Evolutionary conservation across 1,140 invertebrate genomes (phyloP).

Genomic region (Drosophila sp.): DNA sequence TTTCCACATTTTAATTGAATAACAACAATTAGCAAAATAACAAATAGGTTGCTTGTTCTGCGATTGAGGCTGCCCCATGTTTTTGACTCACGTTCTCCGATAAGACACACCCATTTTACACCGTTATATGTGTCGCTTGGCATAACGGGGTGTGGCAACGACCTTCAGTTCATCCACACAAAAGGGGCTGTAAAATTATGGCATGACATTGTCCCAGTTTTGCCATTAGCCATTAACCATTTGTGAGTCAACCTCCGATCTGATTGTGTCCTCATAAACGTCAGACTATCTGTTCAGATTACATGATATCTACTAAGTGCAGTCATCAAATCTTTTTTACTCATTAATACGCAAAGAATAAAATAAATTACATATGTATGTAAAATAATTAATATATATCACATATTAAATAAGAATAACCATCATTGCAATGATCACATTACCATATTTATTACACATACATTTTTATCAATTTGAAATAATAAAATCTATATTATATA

Average conservation of each 20-base stretch:
- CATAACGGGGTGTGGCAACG: slow-evolving; percentile 21
- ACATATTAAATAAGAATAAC: no score
- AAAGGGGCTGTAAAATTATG: slow-evolving; percentile 21
- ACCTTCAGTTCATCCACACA: slow-evolving; percentile 24
- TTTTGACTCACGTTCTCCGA: slow-evolving; percentile 42
- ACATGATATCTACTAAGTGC: not conserved
- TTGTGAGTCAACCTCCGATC: slow-evolving; percentile 23
- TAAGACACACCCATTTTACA: slow-evolving; percentile 37
- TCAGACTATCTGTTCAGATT: slow-evolving; percentile 1
- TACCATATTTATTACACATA: no score
- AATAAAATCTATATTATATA: no score
- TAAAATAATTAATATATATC: no score
- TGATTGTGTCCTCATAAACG: slow-evolving; percentile 1
- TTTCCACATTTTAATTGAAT: slow-evolving; percentile 63
- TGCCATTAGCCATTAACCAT: slow-evolving; percentile 11
- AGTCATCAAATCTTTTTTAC: not conserved
- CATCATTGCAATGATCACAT: no score
- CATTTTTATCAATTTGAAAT: no score
- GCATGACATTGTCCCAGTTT: slow-evolving; percentile 36
- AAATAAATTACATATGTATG: no score
- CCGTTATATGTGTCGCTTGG: not conserved
- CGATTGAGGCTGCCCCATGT: slow-evolving; percentile 13
- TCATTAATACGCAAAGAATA: not conserved
- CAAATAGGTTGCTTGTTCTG: slow-evolving; percentile 15
- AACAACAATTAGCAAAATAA: slow-evolving; percentile 58